phyloP scores from a whole-genome alignment of 1,140 invertebrate genomes.

The Bombus breviceps region DNA sequence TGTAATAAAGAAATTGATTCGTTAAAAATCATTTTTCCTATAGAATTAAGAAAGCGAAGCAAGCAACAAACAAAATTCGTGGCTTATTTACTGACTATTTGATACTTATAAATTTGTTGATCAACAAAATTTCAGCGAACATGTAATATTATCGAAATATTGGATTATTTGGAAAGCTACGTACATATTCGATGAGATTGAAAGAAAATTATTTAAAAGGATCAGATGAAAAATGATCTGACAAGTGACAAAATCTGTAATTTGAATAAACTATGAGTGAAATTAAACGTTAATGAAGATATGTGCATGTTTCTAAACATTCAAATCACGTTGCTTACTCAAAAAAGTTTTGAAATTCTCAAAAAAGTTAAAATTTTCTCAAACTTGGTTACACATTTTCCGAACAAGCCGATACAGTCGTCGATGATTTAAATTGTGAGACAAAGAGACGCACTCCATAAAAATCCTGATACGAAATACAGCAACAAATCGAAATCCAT shows the following conservation, averaged over 20 bases:
- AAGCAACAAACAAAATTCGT: too few species aligned
- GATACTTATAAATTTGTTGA: not conserved
- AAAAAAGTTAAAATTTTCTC: not conserved
- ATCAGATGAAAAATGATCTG: too few species aligned
- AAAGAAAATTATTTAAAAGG: not conserved
- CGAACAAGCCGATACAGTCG: not conserved
- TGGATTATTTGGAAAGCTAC: not conserved
- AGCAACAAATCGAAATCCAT: conserved; percentile 25
- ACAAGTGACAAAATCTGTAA: not conserved
- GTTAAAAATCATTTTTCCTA: not conserved
- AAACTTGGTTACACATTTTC: not conserved
- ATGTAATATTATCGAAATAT: not conserved
- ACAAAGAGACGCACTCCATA: not conserved
- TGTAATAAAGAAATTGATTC: not conserved
- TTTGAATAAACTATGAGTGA: not conserved
- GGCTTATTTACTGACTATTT: not conserved
- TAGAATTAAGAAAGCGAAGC: not conserved
- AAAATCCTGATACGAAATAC: conserved; percentile 9
- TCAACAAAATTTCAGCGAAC: not conserved
- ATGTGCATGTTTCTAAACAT: not conserved
- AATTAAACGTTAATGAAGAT: not conserved
- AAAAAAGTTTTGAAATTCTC: too few species aligned
- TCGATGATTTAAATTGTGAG: not conserved
- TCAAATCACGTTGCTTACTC: not conserved
- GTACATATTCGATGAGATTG: not conserved